Evolutionary conservation across 2,797 vertebrate species (phyloP).

Genomic region (Myripristis murdjan): DNA sequence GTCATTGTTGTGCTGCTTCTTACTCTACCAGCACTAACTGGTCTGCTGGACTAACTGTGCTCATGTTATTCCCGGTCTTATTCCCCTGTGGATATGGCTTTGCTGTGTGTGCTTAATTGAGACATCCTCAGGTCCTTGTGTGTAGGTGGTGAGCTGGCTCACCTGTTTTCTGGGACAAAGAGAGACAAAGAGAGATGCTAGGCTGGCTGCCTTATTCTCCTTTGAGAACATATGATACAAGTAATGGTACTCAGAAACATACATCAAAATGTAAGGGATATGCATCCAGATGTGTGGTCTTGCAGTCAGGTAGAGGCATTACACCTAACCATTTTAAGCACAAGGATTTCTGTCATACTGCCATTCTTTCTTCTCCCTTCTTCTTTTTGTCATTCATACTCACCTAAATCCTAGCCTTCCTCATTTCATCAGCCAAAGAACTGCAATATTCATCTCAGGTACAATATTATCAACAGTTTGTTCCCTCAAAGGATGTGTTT

Average conservation of each 20-base stretch:
- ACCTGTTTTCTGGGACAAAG: slow-evolving; percentile 27
- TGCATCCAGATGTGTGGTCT: slow-evolving; percentile 32
- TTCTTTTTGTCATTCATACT: slow-evolving; percentile 17
- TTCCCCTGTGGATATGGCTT: slow-evolving; percentile 28
- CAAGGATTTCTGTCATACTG: not conserved
- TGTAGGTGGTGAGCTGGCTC: slow-evolving; percentile 4
- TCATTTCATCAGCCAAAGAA: slow-evolving; percentile 45
- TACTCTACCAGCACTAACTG: not conserved
- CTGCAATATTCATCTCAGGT: slow-evolving; percentile 47
- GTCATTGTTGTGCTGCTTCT: slow-evolving; percentile 11
- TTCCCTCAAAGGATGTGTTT: slow-evolving; percentile 34
- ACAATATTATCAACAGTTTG: slow-evolving; percentile 27
- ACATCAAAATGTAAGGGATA: slow-evolving; percentile 24
- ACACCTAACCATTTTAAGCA: not conserved
- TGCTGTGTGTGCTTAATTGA: slow-evolving; percentile 48
- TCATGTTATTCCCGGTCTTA: slow-evolving; percentile 17
- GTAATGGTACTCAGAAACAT: slow-evolving; percentile 7
- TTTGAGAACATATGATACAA: slow-evolving; percentile 12
- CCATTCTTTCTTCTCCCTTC: not conserved
- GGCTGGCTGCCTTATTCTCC: slow-evolving; percentile 20
- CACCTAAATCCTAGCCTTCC: slow-evolving; percentile 34
- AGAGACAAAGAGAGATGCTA: slow-evolving; percentile 9
- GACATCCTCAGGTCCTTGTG: slow-evolving; percentile 29
- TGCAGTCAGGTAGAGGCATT: slow-evolving; percentile 5
- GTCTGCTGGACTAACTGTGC: not conserved